phyloP scores from a whole-genome alignment of 1,140 invertebrate genomes.

The Muscidifurax raptorellus region DNA sequence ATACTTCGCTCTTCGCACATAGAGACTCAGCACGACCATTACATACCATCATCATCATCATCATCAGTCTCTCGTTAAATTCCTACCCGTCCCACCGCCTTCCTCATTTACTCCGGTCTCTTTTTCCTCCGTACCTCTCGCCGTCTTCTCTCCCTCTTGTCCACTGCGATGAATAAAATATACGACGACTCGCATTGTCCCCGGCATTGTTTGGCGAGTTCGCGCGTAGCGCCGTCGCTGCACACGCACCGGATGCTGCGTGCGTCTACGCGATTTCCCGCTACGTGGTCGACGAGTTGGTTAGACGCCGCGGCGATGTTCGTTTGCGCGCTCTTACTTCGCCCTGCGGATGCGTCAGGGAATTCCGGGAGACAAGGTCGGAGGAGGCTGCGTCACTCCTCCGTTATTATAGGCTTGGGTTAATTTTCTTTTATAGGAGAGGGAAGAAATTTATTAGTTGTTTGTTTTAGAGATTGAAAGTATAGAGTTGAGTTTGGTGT shows the following conservation, averaged over 20 bases:
- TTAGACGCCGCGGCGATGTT: not conserved
- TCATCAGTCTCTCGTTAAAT: slow-evolving; percentile 4
- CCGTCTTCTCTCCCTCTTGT: slow-evolving; percentile 21
- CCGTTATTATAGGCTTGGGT: not conserved
- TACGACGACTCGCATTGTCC: slow-evolving; percentile 61
- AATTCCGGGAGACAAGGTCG: slow-evolving; percentile 40
- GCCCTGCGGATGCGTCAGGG: slow-evolving; percentile 13
- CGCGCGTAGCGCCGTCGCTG: slow-evolving; percentile 20
- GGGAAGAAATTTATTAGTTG: not conserved
- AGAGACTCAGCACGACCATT: no score
- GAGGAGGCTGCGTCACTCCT: not conserved
- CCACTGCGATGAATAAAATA: slow-evolving; percentile 65
- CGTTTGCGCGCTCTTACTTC: not conserved
- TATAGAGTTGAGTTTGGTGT: no score
- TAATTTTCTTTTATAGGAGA: not conserved
- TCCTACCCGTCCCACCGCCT: not conserved
- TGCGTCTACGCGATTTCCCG: slow-evolving; percentile 64
- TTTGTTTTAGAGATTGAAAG: no score
- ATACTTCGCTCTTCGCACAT: no score
- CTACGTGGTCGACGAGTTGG: slow-evolving; percentile 56
- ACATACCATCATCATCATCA: slow-evolving; percentile 5
- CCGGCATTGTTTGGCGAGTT: slow-evolving; percentile 59
- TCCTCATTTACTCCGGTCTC: not conserved
- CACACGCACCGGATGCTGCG: slow-evolving; percentile 64
- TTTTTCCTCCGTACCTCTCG: not conserved